Evolutionary conservation across 2,113 vertebrate genomes (phyloP), one percentile per base, ranked within the genome.

Genomic region (Megaceryle maxima): DNA sequence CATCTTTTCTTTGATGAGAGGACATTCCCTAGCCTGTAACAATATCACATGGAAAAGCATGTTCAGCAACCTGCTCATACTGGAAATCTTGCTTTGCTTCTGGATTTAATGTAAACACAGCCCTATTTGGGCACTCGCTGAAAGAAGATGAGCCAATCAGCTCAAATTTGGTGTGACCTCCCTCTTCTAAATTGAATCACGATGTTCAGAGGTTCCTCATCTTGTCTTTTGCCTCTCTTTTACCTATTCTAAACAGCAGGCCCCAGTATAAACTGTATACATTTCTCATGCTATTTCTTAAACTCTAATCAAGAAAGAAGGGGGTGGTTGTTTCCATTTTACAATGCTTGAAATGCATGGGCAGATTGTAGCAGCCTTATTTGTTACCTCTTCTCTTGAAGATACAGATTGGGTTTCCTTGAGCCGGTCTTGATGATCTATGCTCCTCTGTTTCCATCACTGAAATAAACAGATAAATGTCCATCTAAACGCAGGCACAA

Each of bases 21-120:
- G 11, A 66, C 3, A 1, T 66, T 81, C 44, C 37, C 22, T 64
- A 4, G 0, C 2, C 19, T 10, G 17, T 57, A 55, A 53, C 0
- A 4, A 35, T 33, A 51, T 39, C 20, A 6, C 4, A 39, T 2
- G 6, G 44, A 86, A 84, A 70, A 77, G 31, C 2, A 1, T 22
- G 17, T 66, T 87, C 33, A 89, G 22, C 57, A 81, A 39, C 17
- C 11, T 69, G 4, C 44, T 81, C 28, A 29, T 41, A 37, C 37
- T 31, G 69, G 85, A 68, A 79, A 85, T 21, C 15, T 46, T 64
- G 22, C 20, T 82, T 74, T 78, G 41, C 18, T 70, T 59, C 21
- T 82, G 18, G 18, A 78, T 67, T 87, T 75, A 31, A 57, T 5
- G 18, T 55, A 75, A 93, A 67, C 53, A 82, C 31, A 76, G n/a